Conservation (phyloP, 2,113 vertebrate genomes). For the Thamnaconus septentrionalis region DNA sequence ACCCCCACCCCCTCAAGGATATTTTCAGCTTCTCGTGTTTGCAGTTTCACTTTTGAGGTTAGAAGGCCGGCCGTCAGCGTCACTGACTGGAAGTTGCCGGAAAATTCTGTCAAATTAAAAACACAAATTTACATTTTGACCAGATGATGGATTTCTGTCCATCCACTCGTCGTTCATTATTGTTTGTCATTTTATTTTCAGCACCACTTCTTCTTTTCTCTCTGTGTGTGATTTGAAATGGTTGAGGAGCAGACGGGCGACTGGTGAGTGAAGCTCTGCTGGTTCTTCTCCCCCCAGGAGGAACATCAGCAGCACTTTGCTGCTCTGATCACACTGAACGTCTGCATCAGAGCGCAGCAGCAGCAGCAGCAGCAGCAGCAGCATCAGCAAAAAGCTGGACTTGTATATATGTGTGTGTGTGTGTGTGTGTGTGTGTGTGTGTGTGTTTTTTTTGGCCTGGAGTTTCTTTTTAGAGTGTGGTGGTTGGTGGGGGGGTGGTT, state of each 20-base stretch:
- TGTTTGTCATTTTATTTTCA: no score
- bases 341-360: conserved; percentile 19
- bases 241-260: conserved; percentile 15
- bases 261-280: conserved; percentile 31
- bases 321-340: conserved; percentile 40
- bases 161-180: not conserved
- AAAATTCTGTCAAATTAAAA: not conserved
- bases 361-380: conserved; percentile 59
- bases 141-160: not conserved
- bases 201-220: not conserved
- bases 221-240: conserved; percentile 9
- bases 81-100: not conserved
- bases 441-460: conserved; percentile 79
- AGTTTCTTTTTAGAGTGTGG: conserved; percentile 83
- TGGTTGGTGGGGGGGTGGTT: conserved; percentile 21
- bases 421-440: no score
- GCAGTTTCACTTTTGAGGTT: conserved; percentile 14
- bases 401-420: conserved; percentile 17
- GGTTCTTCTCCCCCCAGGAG: conserved; percentile 21
- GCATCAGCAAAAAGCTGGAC: conserved; percentile 88
- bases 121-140: no score
- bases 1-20: conserved; percentile 2
- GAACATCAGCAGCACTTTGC: conserved; percentile 23
- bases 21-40: not conserved
- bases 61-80: not conserved